A percentile compares a stretch with the other conserved stretches of the same genome.
Evolutionary conservation across 2,888 invertebrate species (phyloP).

Genomic region (Philereme transversata): DNA sequence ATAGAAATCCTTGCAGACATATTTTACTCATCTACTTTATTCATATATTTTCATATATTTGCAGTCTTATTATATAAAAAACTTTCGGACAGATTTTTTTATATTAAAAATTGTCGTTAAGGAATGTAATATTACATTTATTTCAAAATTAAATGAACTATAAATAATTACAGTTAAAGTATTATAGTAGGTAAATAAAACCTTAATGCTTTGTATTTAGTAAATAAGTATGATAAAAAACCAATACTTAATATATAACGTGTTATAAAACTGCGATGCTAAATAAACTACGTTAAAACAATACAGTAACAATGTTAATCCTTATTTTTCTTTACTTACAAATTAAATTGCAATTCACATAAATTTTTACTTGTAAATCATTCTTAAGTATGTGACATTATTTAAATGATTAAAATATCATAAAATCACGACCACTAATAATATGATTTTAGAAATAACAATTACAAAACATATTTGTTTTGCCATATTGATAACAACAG

Average conservation of each 20-base stretch:
- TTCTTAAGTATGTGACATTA: not conserved
- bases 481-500: slow-evolving; percentile 25
- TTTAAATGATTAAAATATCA: slow-evolving; percentile 7
- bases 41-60: slow-evolving; percentile 38
- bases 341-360: not conserved
- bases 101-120: slow-evolving; percentile 17
- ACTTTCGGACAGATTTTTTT: slow-evolving; percentile 29
- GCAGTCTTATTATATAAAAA: slow-evolving; percentile 39
- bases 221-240: too few relatives aligned
- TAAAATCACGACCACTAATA: slow-evolving; percentile 8
- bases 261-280: too few relatives aligned
- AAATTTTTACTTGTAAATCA: not conserved
- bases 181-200: slow-evolving; percentile 4
- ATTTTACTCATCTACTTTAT: slow-evolving; percentile 46
- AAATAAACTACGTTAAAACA: not conserved
- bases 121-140: slow-evolving; percentile 37
- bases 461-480: slow-evolving; percentile 5
- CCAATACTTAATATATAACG: too few relatives aligned
- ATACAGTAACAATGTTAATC: not conserved
- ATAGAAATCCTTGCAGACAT: slow-evolving; percentile 44
- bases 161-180: slow-evolving; percentile 3
- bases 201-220: not conserved
- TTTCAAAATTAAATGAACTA: slow-evolving; percentile 7
- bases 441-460: not conserved
- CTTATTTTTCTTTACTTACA: not conserved